phyloP scores from a whole-genome alignment of 2,797 vertebrate genomes.

The Phylloscopus collybita region DNA sequence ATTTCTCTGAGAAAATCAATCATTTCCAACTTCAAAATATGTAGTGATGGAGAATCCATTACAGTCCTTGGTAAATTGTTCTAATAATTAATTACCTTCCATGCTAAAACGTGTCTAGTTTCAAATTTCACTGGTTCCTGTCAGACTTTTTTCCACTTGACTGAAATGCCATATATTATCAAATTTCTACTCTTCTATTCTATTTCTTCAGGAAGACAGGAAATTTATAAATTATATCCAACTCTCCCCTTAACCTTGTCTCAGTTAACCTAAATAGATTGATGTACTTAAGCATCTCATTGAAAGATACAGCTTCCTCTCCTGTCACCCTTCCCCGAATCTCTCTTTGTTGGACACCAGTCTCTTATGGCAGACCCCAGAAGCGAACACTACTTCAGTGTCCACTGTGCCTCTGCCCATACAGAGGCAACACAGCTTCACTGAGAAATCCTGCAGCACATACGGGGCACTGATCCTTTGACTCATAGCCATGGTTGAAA shows the following conservation, averaged over 20 bases:
- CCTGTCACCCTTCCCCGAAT: background rate
- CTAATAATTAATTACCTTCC: constrained; percentile 41
- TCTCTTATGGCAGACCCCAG: background rate
- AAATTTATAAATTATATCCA: constrained; percentile 4
- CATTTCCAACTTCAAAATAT: background rate
- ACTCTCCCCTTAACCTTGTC: constrained; percentile 7
- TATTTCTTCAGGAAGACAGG: background rate
- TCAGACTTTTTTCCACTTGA: background rate
- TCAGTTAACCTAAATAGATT: constrained; percentile 3
- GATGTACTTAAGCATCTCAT: background rate
- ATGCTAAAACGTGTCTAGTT: constrained; percentile 1
- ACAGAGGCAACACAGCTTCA: background rate
- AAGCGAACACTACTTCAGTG: accelerated
- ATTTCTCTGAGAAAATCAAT: constrained; percentile 40
- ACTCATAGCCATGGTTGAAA: background rate
- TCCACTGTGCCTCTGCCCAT: background rate
- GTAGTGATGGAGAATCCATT: constrained; percentile 1
- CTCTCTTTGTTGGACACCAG: background rate
- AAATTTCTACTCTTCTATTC: background rate
- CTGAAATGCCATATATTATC: background rate
- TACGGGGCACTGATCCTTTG: background rate
- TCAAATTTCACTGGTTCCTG: constrained; percentile 24
- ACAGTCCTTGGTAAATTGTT: constrained; percentile 1
- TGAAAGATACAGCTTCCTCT: background rate
- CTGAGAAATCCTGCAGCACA: background rate